These are phyloP conservation scores for Nyctalus aviator DNA, from an alignment of 2,797 vertebrate genomes.

Conservation along the genomic window DNA sequence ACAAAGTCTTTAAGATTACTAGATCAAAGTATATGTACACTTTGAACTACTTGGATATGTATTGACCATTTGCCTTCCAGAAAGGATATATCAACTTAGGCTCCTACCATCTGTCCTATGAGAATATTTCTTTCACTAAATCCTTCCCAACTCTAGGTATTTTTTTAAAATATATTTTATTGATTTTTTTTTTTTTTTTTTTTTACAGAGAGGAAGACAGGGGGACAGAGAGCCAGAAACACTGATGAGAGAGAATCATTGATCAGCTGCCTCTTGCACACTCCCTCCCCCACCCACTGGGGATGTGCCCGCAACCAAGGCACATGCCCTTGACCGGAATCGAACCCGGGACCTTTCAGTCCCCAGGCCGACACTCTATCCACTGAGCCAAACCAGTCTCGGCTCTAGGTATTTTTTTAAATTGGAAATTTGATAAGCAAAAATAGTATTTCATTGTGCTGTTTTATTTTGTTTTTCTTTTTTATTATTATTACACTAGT, in stretches of 20 bases:
- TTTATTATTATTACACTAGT: not conserved
- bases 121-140: not conserved
- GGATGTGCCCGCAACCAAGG: too few species aligned
- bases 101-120: not conserved
- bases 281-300: too few species aligned
- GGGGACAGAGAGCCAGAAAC: too few species aligned
- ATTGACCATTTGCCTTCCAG: not conserved
- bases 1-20: not conserved
- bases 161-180: not conserved
- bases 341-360: too few species aligned
- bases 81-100: not conserved
- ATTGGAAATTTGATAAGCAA: not conserved
- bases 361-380: too few species aligned
- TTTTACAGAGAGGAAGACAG: too few species aligned
- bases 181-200: too few species aligned
- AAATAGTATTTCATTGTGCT: conserved; percentile 1
- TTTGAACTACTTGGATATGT: conserved; percentile 11
- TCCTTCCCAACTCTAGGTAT: not conserved
- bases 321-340: too few species aligned
- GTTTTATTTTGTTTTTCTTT: conserved; percentile 44
- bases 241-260: too few species aligned
- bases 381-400: too few species aligned
- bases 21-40: not conserved
- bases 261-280: too few species aligned
- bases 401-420: too few species aligned